Evolutionary conservation across 2,797 vertebrate genomes (phyloP).

Genomic region (Bradypodion pumilum): DNA sequence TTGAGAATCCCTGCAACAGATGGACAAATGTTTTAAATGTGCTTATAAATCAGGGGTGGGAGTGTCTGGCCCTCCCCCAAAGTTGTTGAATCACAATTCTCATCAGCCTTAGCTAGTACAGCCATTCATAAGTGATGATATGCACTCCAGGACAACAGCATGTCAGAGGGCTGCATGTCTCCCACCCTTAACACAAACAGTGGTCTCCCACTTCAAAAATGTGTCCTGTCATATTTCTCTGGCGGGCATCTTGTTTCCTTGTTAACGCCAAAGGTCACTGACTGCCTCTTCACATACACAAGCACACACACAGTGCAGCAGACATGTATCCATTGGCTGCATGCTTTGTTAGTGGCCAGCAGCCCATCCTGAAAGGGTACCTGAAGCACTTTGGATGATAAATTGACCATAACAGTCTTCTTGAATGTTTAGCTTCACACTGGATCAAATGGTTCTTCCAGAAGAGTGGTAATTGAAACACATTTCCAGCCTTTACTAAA

Average conservation of each 20-base stretch:
- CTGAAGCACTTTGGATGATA: not conserved
- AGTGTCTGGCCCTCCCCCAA: no score
- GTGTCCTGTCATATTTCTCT: not conserved
- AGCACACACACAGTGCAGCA: not conserved
- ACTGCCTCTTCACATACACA: no score
- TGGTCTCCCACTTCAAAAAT: not conserved
- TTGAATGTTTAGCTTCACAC: not conserved
- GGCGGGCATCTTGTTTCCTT: not conserved
- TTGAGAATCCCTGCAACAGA: no score
- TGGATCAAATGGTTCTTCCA: not conserved
- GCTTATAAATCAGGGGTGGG: no score
- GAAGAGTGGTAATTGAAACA: not conserved
- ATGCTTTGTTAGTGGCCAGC: not conserved
- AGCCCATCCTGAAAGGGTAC: not conserved
- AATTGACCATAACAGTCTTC: not conserved
- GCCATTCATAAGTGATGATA: not conserved
- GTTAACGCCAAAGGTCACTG: not conserved
- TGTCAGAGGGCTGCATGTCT: no score
- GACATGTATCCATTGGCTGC: no score
- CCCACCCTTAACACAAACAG: no score
- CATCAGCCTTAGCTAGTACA: no score
- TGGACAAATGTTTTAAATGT: no score
- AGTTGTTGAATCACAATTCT: no score
- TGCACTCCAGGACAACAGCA: no score
- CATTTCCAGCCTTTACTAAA: not conserved